A percentile compares a stretch with the other conserved stretches of the same genome.
phyloP scores from a whole-genome alignment of 2,888 invertebrate genomes.

The Macroteleia sp. region DNA sequence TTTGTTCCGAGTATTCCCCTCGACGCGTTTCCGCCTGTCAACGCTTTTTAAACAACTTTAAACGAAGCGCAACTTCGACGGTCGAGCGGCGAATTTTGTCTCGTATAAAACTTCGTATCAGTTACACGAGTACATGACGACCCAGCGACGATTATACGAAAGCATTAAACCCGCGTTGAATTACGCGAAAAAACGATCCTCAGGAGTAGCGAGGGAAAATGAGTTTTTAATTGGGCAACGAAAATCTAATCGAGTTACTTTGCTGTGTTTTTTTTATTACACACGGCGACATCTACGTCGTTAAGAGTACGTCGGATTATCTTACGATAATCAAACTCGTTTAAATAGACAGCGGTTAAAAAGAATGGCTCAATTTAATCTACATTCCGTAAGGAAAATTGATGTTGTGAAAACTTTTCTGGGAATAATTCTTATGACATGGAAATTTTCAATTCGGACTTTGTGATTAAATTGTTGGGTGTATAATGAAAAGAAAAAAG shows the following conservation, averaged over 20 bases:
- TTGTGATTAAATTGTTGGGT: too few species aligned
- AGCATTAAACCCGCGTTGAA: constrained; percentile 53
- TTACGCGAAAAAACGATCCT: constrained; percentile 42
- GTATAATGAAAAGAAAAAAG: too few species aligned
- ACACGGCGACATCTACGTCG: constrained; percentile 6
- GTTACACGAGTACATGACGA: constrained; percentile 54
- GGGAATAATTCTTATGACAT: too few species aligned
- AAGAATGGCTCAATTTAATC: too few species aligned
- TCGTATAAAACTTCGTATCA: constrained; percentile 55
- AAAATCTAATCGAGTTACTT: constrained; percentile 49
- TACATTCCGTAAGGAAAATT: too few species aligned
- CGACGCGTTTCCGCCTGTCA: constrained; percentile 43
- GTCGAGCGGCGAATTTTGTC: constrained; percentile 38
- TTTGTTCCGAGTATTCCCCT: constrained; percentile 21
- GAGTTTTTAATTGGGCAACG: constrained; percentile 56
- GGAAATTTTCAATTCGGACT: too few species aligned
- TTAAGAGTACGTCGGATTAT: constrained; percentile 14
- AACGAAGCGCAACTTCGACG: constrained; percentile 49
- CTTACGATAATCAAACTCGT: constrained; percentile 23
- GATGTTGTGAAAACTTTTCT: too few species aligned
- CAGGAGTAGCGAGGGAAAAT: constrained; percentile 26
- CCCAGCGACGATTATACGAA: constrained; percentile 48
- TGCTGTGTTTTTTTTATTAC: not conserved
- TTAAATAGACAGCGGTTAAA: too few species aligned
- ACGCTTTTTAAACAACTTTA: constrained; percentile 60